A percentile compares a stretch with the other conserved stretches of the same genome.
phyloP scores from a whole-genome alignment of 2,888 invertebrate species.

The Sarcophaga rosellei region DNA sequence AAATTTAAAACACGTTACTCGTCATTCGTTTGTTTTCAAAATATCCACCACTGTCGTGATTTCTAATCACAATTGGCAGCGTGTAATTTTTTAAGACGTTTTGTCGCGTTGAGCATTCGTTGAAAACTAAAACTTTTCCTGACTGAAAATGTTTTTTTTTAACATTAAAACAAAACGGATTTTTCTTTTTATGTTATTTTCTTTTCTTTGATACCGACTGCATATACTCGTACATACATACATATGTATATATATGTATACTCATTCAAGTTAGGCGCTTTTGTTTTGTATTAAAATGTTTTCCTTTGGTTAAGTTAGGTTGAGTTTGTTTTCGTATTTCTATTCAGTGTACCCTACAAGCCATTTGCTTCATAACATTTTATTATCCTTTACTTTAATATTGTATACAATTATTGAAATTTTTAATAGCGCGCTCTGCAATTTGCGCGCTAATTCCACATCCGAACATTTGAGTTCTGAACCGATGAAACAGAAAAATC shows the following conservation, averaged over 20 bases:
- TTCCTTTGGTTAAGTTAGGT: slow-evolving; percentile 39
- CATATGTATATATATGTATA: background rate
- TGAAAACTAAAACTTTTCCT: slow-evolving; percentile 58
- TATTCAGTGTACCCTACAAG: slow-evolving; percentile 31
- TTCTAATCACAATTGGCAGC: background rate
- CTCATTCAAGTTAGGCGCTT: slow-evolving; percentile 46
- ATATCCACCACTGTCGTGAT: background rate
- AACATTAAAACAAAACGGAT: slow-evolving; percentile 46
- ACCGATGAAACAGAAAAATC: no score
- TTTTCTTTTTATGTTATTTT: slow-evolving; percentile 55
- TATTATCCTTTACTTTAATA: background rate
- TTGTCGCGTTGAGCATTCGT: slow-evolving; percentile 57
- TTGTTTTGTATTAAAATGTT: slow-evolving; percentile 44
- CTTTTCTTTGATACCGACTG: slow-evolving; percentile 2
- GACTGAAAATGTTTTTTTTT: slow-evolving; percentile 30
- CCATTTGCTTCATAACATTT: background rate
- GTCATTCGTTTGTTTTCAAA: background rate
- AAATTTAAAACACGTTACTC: slow-evolving; percentile 12
- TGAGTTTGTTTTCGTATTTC: slow-evolving; percentile 11
- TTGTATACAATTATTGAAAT: no score
- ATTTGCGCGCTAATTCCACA: no score
- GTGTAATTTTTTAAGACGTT: slow-evolving; percentile 54
- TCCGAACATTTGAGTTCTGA: no score
- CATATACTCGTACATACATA: no score
- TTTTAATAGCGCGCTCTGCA: no score